These are phyloP conservation scores for Columbina picui DNA, from an alignment of 2,113 vertebrate genomes.

Conservation along the genomic window DNA sequence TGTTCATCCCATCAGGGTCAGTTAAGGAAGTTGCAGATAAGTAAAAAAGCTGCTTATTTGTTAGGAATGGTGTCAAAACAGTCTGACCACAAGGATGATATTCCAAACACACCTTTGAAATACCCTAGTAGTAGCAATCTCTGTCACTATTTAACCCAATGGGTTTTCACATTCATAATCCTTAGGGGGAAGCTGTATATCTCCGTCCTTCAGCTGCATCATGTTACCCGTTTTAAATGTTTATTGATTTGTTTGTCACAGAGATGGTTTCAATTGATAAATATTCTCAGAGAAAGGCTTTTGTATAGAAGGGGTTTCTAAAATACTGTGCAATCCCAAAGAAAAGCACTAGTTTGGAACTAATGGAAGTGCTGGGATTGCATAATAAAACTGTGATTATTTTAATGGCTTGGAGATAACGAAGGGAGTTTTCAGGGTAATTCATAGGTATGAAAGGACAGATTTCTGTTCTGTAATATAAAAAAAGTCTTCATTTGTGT, in stretches of 20 bases:
- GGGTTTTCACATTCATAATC: not conserved
- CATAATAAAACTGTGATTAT: not conserved
- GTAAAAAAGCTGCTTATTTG: not conserved
- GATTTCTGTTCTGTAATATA: not conserved
- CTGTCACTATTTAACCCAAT: not conserved
- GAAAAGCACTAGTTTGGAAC: not conserved
- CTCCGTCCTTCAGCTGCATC: not conserved
- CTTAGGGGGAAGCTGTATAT: not conserved
- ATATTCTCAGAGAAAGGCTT: not conserved
- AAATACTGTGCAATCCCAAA: not conserved
- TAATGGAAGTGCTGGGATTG: not conserved
- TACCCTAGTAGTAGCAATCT: not conserved
- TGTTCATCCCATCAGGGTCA: not conserved
- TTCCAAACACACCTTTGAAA: not conserved
- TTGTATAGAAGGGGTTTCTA: not conserved
- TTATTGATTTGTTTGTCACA: conserved; percentile 2
- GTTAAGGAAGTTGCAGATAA: not conserved
- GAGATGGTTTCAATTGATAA: not conserved
- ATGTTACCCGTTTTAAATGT: not conserved
- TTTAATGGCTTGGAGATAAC: not conserved
- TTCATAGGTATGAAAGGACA: not conserved
- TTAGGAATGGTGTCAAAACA: not conserved
- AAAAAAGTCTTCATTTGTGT: not conserved
- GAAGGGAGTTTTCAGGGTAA: not conserved
- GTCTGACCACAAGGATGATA: not conserved